Conservation (phyloP, 2,797 vertebrate species). For the Caiman crocodilus region DNA sequence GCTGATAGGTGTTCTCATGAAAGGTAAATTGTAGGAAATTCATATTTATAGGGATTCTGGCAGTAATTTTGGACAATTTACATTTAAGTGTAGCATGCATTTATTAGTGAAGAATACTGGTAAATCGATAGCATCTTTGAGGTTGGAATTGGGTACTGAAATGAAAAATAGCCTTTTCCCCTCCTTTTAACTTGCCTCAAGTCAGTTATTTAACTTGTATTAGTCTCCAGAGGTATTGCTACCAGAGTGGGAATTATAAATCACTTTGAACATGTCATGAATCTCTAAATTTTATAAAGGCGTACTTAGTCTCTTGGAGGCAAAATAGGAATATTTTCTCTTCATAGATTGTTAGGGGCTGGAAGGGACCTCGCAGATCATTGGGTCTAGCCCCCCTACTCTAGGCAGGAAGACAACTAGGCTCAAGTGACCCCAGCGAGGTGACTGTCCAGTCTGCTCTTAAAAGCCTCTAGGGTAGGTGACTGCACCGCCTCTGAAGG, state of each 20-base stretch:
- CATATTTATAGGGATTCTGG: conserved; percentile 67
- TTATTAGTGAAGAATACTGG: conserved; percentile 41
- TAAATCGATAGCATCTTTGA: not conserved
- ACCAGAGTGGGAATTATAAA: not conserved
- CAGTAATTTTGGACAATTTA: conserved; percentile 47
- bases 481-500: too few relatives aligned
- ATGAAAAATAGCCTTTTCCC: not conserved
- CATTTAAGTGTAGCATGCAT: conserved; percentile 39
- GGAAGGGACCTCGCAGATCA: too few relatives aligned
- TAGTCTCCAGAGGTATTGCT: not conserved
- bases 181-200: not conserved
- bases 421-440: too few relatives aligned
- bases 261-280: not conserved
- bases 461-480: too few relatives aligned
- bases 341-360: not conserved
- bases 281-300: not conserved
- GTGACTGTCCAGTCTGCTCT: too few relatives aligned
- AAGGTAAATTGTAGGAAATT: conserved; percentile 61
- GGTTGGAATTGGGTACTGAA: not conserved
- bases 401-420: too few relatives aligned
- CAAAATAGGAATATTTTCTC: not conserved
- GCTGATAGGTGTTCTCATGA: conserved; percentile 60
- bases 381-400: too few relatives aligned
- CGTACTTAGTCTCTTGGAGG: not conserved
- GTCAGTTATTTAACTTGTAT: not conserved